Percentiles rank a stretch among this genome's conserved stretches.
Conservation (phyloP, 2,797 vertebrate genomes). For the Myotis myotis region DNA sequence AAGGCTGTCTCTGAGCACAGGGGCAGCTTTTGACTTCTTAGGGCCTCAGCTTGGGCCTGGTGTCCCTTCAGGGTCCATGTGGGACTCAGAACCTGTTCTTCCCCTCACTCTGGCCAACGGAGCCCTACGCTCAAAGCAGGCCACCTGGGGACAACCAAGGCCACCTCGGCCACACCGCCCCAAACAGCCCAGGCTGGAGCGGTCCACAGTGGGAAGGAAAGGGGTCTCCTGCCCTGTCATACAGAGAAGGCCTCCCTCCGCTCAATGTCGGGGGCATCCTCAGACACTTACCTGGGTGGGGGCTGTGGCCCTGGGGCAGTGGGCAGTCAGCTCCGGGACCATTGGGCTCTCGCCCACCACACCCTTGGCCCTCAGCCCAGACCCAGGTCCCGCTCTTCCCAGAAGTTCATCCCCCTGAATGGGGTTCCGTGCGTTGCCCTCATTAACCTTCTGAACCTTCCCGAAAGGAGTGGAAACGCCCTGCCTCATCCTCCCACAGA, state of each 20-base stretch:
- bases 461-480: slow-evolving; percentile 44
- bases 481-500: neutral
- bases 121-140: neutral
- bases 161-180: accelerated
- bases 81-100: no score
- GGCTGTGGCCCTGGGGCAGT: neutral
- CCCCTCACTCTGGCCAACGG: no score
- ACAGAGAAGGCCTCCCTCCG: neutral
- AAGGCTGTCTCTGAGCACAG: neutral
- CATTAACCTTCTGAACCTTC: slow-evolving; percentile 64
- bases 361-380: slow-evolving; percentile 57
- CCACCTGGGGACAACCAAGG: neutral
- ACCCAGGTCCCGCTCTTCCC: slow-evolving; percentile 62
- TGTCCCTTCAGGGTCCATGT: neutral
- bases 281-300: neutral
- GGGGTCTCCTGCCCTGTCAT: neutral
- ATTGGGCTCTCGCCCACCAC: neutral
- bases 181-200: neutral
- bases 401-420: slow-evolving; percentile 40
- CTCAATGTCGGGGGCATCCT: neutral
- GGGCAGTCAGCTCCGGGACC: neutral
- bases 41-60: accelerated
- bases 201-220: neutral
- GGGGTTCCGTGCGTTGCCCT: neutral
- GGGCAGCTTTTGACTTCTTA: neutral